Conservation (phyloP, 2,113 vertebrate species). For the Lutjanus erythropterus region DNA sequence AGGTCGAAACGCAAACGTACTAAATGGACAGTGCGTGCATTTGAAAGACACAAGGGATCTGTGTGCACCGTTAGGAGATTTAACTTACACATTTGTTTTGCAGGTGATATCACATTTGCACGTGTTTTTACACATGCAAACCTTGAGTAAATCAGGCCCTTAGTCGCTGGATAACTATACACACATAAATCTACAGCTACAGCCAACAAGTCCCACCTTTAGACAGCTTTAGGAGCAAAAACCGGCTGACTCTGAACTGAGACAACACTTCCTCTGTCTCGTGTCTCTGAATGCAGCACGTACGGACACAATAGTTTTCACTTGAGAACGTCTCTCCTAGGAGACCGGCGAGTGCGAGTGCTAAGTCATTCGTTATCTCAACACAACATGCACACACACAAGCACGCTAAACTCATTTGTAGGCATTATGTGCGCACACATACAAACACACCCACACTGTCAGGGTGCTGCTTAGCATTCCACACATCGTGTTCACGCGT, state of each 20-base stretch:
- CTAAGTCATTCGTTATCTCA: constrained; percentile 47
- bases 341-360: constrained; percentile 8
- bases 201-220: not conserved
- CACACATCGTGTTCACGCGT: not conserved
- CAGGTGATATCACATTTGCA: too few relatives aligned
- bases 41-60: too few relatives aligned
- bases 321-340: constrained; percentile 11
- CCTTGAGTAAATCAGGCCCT: too few relatives aligned
- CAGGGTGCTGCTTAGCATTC: constrained; percentile 20
- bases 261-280: not conserved
- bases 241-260: not conserved
- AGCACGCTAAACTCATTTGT: constrained; percentile 10
- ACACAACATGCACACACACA: not conserved
- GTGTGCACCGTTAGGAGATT: too few relatives aligned
- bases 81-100: too few relatives aligned
- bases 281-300: not conserved
- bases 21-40: too few relatives aligned
- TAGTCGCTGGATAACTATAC: not conserved
- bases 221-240: not conserved
- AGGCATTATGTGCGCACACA: not conserved
- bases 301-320: constrained; percentile 30
- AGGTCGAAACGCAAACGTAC: too few relatives aligned
- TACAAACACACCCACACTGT: not conserved
- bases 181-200: not conserved
- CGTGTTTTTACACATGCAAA: too few relatives aligned